Conservation (phyloP, 2,888 invertebrate species). For the Cinara cedri region DNA sequence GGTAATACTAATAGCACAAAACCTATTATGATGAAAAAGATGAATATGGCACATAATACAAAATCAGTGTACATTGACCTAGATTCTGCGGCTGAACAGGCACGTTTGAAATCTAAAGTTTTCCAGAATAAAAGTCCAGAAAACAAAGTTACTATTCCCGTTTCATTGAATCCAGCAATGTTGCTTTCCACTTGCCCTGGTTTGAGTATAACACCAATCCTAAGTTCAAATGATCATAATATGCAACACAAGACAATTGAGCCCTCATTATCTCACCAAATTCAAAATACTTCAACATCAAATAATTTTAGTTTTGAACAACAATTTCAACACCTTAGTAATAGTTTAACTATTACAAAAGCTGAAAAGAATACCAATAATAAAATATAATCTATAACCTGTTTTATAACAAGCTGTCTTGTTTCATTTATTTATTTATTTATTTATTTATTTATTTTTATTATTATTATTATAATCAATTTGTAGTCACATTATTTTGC, state of each 20-base stretch:
- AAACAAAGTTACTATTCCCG: background rate
- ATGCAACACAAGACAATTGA: background rate
- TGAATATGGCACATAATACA: background rate
- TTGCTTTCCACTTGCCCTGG: slow-evolving; percentile 37
- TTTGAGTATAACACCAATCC: slow-evolving; percentile 37
- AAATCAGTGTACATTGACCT: slow-evolving; percentile 28
- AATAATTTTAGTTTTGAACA: slow-evolving; percentile 18
- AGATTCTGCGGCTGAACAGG: slow-evolving; percentile 32
- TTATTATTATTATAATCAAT: slow-evolving; percentile 3
- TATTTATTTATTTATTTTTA: background rate
- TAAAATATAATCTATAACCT: background rate
- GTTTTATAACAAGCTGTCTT: background rate
- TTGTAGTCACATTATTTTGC: background rate
- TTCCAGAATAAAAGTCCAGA: slow-evolving; percentile 1
- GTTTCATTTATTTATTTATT: background rate
- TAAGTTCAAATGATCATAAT: slow-evolving; percentile 11
- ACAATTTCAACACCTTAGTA: slow-evolving; percentile 24
- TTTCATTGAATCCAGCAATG: slow-evolving; percentile 8
- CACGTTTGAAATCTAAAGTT: slow-evolving; percentile 20
- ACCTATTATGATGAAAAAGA: background rate
- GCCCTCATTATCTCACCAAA: background rate
- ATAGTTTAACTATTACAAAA: slow-evolving; percentile 35
- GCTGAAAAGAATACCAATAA: slow-evolving; percentile 28
- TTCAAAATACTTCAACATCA: background rate
- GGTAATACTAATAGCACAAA: background rate